These are phyloP conservation scores for Scaptomyza flava DNA, from an alignment of 2,888 invertebrate genomes.

Conservation along the genomic window DNA sequence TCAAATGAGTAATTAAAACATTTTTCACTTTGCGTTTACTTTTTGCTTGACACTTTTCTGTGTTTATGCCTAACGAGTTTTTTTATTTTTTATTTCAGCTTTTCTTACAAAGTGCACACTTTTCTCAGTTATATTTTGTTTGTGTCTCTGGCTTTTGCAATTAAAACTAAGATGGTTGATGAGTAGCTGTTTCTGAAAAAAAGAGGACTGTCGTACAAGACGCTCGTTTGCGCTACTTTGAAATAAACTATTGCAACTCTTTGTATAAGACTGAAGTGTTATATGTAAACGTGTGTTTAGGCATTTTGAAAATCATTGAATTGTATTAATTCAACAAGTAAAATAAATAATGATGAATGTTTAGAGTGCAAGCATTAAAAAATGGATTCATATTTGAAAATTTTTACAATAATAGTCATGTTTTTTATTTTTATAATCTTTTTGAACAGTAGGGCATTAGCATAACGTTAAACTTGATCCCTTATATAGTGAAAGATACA, in stretches of 20 bases:
- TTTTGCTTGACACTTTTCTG: conserved; percentile 50
- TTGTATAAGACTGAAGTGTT: neutral
- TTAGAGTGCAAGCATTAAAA: no score
- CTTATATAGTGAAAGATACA: conserved; percentile 18
- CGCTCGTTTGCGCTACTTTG: conserved; percentile 18
- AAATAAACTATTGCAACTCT: neutral
- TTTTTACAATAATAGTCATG: no score
- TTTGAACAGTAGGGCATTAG: conserved; percentile 32
- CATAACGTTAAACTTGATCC: neutral
- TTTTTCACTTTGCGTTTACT: conserved; percentile 69
- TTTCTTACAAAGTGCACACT: conserved; percentile 32
- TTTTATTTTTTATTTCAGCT: conserved; percentile 40
- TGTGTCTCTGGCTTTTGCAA: conserved; percentile 54
- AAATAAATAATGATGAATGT: no score
- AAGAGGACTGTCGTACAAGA: neutral
- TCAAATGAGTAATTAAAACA: conserved; percentile 83
- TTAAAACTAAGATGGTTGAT: conserved; percentile 56
- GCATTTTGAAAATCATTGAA: no score
- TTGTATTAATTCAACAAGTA: no score
- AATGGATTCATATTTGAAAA: no score
- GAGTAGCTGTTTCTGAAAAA: conserved; percentile 15
- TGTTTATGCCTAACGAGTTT: conserved; percentile 56
- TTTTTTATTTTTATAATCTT: neutral
- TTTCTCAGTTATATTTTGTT: conserved; percentile 21
- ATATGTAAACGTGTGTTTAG: neutral